Percentiles rank a stretch among this genome's conserved stretches.
These are phyloP conservation scores for Hemiprocne comata DNA, from an alignment of 2,113 vertebrate species.

Conservation along the genomic window DNA sequence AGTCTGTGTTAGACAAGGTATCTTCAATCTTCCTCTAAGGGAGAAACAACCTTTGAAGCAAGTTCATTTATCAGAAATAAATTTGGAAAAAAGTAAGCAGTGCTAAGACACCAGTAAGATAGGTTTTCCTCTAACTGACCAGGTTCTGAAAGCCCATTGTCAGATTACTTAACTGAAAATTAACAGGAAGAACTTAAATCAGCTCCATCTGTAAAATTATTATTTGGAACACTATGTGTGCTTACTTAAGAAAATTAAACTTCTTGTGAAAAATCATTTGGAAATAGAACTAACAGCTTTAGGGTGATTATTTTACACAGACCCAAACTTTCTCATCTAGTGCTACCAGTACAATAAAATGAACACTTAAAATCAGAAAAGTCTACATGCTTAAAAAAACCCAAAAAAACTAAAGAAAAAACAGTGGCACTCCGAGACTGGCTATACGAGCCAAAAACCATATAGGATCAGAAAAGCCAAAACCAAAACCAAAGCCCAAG, in stretches of 20 bases:
- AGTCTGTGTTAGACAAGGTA: not conserved
- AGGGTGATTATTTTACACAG: not conserved
- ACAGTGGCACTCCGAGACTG: not conserved
- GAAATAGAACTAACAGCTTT: not conserved
- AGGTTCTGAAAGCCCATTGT: not conserved
- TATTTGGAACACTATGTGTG: accelerated
- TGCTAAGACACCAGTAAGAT: accelerated
- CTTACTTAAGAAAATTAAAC: not conserved
- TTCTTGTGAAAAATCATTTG: not conserved
- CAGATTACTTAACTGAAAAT: not conserved
- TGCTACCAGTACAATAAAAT: not conserved
- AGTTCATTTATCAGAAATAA: not conserved
- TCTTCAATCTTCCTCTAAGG: not conserved
- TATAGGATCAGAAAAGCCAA: not conserved
- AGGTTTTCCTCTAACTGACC: not conserved
- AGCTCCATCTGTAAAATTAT: not conserved
- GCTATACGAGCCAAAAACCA: not conserved
- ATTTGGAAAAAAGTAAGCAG: not conserved
- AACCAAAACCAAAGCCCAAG: not conserved
- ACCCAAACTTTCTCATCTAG: not conserved
- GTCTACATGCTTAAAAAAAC: not conserved
- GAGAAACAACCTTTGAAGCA: not conserved
- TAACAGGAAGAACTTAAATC: not conserved
- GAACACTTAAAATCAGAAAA: not conserved
- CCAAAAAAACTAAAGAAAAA: not conserved